Percentiles rank a stretch among this genome's conserved stretches.
Conservation (phyloP, 2,113 vertebrate species). For the Albula goreensis region DNA sequence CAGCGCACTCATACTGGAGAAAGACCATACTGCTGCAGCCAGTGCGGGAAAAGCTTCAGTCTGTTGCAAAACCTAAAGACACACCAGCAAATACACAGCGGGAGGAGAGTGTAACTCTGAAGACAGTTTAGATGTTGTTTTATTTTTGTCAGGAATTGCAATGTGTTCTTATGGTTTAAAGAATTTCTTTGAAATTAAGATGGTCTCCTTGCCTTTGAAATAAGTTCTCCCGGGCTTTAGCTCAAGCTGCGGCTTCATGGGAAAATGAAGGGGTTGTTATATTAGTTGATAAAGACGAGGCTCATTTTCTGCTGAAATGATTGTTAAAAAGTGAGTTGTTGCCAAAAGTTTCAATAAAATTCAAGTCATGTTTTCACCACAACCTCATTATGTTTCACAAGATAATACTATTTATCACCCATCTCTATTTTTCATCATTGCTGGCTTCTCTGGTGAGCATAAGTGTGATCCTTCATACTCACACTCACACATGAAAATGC, state of each 20-base stretch:
- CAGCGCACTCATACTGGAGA: conserved; percentile 45
- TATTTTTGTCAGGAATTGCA: neutral
- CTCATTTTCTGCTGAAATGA: too few species aligned
- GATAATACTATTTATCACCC: too few species aligned
- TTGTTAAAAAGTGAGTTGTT: neutral
- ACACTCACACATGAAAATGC: too few species aligned
- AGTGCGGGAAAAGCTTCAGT: conserved; percentile 63
- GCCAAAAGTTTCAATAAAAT: neutral
- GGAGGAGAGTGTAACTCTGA: neutral
- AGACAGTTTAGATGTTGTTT: neutral
- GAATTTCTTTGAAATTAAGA: too few species aligned
- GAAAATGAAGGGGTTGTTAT: neutral
- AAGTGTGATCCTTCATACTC: too few species aligned
- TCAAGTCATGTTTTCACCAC: neutral
- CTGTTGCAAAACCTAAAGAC: neutral
- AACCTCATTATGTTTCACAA: neutral
- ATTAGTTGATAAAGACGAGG: too few species aligned
- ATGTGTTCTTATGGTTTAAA: neutral
- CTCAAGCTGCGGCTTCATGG: neutral
- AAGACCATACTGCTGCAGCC: conserved; percentile 57
- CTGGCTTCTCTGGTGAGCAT: too few species aligned
- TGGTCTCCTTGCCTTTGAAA: neutral
- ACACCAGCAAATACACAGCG: neutral
- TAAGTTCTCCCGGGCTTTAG: neutral
- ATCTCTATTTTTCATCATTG: too few species aligned